These are phyloP conservation scores for Drosophila mercatorum DNA, from an alignment of 2,888 invertebrate species.

Conservation along the genomic window DNA sequence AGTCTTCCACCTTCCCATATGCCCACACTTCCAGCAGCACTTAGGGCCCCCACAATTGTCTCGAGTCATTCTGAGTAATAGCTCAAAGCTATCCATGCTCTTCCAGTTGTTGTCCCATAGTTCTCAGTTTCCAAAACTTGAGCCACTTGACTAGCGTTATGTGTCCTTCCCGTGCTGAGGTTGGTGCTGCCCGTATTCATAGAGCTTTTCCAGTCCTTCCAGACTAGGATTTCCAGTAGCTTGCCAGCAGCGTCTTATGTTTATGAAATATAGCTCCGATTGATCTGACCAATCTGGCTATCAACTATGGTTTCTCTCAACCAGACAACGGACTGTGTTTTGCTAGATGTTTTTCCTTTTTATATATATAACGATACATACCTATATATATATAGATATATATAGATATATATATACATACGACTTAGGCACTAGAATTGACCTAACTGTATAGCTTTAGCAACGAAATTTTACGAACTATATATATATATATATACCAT, in stretches of 20 bases:
- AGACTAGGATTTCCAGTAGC: not conserved
- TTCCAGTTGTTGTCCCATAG: not conserved
- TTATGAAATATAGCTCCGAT: conserved; percentile 14
- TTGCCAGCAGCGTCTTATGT: conserved; percentile 1
- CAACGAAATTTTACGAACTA: conserved; percentile 55
- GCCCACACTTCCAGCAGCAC: too few relatives aligned
- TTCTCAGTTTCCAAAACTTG: not conserved
- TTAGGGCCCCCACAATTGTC: not conserved
- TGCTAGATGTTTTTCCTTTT: conserved; percentile 46
- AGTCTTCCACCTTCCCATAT: conserved; percentile 1
- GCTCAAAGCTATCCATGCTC: not conserved
- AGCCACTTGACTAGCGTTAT: not conserved
- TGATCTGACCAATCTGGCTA: conserved; percentile 28
- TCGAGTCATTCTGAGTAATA: not conserved
- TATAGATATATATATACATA: conserved; percentile 19
- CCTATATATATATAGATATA: conserved; percentile 5
- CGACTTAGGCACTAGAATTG: conserved; percentile 36
- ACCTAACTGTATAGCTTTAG: conserved; percentile 51
- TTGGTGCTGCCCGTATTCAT: not conserved
- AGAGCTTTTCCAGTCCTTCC: not conserved
- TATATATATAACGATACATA: conserved; percentile 33
- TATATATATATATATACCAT: conserved; percentile 57
- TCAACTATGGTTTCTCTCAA: conserved; percentile 4
- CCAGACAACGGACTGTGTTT: conserved; percentile 53
- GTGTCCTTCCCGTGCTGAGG: not conserved